Percentiles rank a stretch among this genome's conserved stretches.
phyloP scores from a whole-genome alignment of 2,888 invertebrate genomes.

The Dendrolimus houi region DNA sequence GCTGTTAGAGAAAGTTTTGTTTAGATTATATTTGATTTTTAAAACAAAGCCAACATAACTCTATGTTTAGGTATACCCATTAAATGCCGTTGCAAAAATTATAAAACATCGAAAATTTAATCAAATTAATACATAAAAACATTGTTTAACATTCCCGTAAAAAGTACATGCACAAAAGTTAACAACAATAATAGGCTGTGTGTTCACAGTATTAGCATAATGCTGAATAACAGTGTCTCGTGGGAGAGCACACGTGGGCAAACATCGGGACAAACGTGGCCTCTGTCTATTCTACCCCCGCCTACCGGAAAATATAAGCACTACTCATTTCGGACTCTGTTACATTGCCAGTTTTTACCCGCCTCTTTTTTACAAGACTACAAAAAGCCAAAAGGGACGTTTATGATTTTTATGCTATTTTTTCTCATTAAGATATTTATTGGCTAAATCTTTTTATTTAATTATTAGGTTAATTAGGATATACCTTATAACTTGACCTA shows the following conservation, averaged over 20 bases:
- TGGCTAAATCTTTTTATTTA: no score
- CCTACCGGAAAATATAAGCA: conserved; percentile 21
- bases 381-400: no score
- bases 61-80: no score
- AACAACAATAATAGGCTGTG: conserved; percentile 41
- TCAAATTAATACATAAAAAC: conserved; percentile 18
- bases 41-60: no score
- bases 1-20: not conserved
- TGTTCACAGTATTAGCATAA: conserved; percentile 61
- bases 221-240: conserved; percentile 49
- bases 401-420: no score
- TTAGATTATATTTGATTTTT: not conserved
- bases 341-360: no score
- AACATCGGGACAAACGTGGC: conserved; percentile 33
- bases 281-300: conserved; percentile 2
- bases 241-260: conserved; percentile 62
- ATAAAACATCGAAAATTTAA: conserved; percentile 13
- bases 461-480: no score
- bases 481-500: no score
- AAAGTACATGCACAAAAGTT: conserved; percentile 24
- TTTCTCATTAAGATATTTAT: no score
- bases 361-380: no score
- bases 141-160: conserved; percentile 3
- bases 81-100: not conserved
- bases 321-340: conserved; percentile 6